phyloP scores from a whole-genome alignment of 2,797 vertebrate species.

The Okamejei kenojei region DNA sequence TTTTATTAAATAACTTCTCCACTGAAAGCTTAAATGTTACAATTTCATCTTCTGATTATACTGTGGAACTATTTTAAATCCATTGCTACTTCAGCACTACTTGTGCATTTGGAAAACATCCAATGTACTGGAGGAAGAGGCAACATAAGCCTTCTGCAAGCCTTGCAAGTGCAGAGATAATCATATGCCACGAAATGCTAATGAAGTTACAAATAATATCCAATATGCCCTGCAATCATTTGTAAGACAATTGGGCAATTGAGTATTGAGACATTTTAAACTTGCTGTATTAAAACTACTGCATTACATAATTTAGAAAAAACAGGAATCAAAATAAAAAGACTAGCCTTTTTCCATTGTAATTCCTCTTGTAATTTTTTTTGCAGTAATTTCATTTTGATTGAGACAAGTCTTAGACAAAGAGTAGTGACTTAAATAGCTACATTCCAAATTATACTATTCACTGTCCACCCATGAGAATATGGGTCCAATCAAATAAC shows the following conservation, averaged over 20 bases:
- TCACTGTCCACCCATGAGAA: slow-evolving; percentile 60
- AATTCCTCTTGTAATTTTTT: neutral
- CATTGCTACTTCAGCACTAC: neutral
- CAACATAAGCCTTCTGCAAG: slow-evolving; percentile 17
- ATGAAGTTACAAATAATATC: neutral
- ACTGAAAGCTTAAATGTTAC: neutral
- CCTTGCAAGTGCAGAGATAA: slow-evolving; percentile 14
- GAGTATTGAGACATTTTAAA: slow-evolving; percentile 6
- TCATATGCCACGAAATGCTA: slow-evolving; percentile 22
- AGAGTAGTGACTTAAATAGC: slow-evolving; percentile 72
- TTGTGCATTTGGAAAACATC: neutral
- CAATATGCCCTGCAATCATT: neutral
- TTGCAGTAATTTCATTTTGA: slow-evolving; percentile 62
- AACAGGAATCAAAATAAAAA: slow-evolving; percentile 32
- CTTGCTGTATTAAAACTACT: slow-evolving; percentile 34
- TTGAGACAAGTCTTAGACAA: slow-evolving; percentile 53
- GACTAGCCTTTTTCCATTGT: slow-evolving; percentile 14
- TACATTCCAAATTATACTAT: slow-evolving; percentile 78
- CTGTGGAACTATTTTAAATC: neutral
- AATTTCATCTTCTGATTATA: neutral
- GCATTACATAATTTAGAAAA: slow-evolving; percentile 26
- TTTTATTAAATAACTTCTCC: neutral
- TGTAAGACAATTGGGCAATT: neutral
- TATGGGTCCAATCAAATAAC: slow-evolving; percentile 48
- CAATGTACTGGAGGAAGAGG: slow-evolving; percentile 32